Evolutionary conservation across 2,113 vertebrate species (phyloP).

Genomic region (Oncorhynchus kisutch): DNA sequence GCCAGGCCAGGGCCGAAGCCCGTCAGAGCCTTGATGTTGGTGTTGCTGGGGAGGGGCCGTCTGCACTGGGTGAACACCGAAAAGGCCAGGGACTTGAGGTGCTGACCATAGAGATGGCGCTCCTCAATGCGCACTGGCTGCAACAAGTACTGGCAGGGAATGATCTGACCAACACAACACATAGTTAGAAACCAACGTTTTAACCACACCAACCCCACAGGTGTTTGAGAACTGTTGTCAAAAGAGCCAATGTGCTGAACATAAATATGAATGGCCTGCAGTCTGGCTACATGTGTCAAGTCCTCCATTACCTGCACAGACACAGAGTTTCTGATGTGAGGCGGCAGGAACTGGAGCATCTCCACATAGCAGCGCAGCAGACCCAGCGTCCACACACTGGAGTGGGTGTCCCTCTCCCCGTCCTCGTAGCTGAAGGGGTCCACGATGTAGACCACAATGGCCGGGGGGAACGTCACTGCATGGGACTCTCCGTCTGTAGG

Average conservation of each 20-base stretch:
- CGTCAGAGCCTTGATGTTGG: conserved; percentile 96
- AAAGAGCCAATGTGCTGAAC: neutral
- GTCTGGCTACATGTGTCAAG: neutral
- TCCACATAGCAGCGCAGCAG: conserved; percentile 95
- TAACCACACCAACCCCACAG: too few species aligned
- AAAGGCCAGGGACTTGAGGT: conserved; percentile 97
- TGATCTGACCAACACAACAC: conserved; percentile 74
- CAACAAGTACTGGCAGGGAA: conserved; percentile 94
- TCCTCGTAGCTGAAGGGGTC: conserved; percentile 95
- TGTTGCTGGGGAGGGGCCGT: conserved; percentile 89
- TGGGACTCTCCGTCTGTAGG: conserved; percentile 97
- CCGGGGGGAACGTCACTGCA: conserved; percentile 89
- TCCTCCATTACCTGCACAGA: conserved; percentile 85
- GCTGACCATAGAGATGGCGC: conserved; percentile 91
- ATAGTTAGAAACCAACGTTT: neutral
- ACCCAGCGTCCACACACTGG: conserved; percentile 86
- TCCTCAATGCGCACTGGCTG: conserved; percentile 94
- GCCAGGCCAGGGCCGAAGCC: conserved; percentile 96
- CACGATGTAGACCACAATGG: conserved; percentile 94
- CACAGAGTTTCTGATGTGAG: conserved; percentile 88
- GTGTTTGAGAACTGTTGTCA: too few species aligned
- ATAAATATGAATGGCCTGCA: neutral
- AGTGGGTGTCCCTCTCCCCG: conserved; percentile 80
- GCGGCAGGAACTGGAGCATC: conserved; percentile 92
- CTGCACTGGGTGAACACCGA: conserved; percentile 96